Evolutionary conservation across 2,797 vertebrate species (phyloP), one percentile per base, ranked within the genome.

Genomic region (Falco cherrug): DNA sequence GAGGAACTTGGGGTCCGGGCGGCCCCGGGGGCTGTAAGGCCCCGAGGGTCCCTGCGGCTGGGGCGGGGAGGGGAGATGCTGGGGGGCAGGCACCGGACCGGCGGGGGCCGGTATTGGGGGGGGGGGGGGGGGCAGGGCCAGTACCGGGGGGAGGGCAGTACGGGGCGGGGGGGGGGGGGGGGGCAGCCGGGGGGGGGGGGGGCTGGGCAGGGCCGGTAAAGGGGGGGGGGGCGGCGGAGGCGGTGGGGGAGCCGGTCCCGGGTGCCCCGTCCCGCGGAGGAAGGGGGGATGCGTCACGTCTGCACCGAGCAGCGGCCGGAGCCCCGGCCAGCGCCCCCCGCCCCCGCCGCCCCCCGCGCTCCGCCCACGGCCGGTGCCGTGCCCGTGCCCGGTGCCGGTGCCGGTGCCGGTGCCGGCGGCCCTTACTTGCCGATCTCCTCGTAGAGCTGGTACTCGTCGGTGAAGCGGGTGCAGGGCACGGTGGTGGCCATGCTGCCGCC

Each of bases 341-440:
- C 71, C 71, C 41, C 48, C 57, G 16, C 12, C 61, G 56, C 39
- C 22, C 63, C 29, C 57, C 39, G 21, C 33, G 29, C n/a, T n/a
- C n/a, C n/a, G n/a, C n/a, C n/a, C n/a, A n/a, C n/a, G n/a, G n/a
- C n/a, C n/a, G n/a, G n/a, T n/a, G n/a, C n/a, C n/a, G n/a, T n/a
- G n/a, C n/a, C n/a, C n/a, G n/a, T n/a, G n/a, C n/a, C n/a, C n/a
- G n/a, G n/a, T n/a, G n/a, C n/a, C n/a, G n/a, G n/a, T n/a, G 29
- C 31, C 60, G 37, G 48, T 15, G 12, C 71, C 63, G 59, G 41
- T 13, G 31, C 56, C 69, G n/a, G 31, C 26, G 15, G 57, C 59
- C 20, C 99, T 99, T 99, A 99, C 99, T 99, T 99, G 98, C 99
- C 99, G 97, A 99, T 99, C 97, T 99, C 99, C 98, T 99, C 99